Conservation (phyloP, 2,888 invertebrate genomes). For the Acheta domesticus region DNA sequence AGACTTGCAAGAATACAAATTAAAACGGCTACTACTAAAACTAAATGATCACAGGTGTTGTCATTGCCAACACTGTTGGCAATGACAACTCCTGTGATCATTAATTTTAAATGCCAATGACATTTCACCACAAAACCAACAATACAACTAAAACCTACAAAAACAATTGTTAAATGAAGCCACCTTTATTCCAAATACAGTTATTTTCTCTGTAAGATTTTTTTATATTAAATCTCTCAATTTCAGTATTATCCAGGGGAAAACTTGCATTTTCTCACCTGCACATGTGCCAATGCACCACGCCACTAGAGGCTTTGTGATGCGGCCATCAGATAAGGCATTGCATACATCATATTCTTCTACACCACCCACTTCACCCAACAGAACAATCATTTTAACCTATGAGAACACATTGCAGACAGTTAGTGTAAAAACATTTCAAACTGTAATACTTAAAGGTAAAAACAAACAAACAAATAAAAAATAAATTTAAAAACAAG, state of each 20-base stretch:
- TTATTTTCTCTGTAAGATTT: not conserved
- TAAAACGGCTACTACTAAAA: not conserved
- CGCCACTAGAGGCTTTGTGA: constrained; percentile 92
- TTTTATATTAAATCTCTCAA: too few species aligned
- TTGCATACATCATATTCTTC: constrained; percentile 96
- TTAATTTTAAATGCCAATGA: too few species aligned
- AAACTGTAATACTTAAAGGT: too few species aligned
- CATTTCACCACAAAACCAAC: too few species aligned
- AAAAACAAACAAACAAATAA: too few species aligned
- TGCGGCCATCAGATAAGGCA: constrained; percentile 72
- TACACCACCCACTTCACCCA: constrained; percentile 98
- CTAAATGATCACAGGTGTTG: too few species aligned
- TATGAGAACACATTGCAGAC: constrained; percentile 48
- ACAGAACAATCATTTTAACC: constrained; percentile 89
- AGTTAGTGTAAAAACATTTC: not conserved
- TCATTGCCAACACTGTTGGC: too few species aligned
- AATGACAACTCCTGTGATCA: too few species aligned
- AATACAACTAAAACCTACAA: too few species aligned
- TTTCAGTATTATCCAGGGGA: too few species aligned
- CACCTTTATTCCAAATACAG: not conserved
- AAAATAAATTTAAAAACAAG: too few species aligned
- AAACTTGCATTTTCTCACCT: constrained; percentile 47
- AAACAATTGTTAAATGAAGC: not conserved
- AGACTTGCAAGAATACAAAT: not conserved
- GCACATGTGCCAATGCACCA: constrained; percentile 98